Evolutionary conservation across 64 coral and sea anemone species (phyloP), one percentile per base, ranked within the genome.

Genomic region (Acropora tenuis): DNA sequence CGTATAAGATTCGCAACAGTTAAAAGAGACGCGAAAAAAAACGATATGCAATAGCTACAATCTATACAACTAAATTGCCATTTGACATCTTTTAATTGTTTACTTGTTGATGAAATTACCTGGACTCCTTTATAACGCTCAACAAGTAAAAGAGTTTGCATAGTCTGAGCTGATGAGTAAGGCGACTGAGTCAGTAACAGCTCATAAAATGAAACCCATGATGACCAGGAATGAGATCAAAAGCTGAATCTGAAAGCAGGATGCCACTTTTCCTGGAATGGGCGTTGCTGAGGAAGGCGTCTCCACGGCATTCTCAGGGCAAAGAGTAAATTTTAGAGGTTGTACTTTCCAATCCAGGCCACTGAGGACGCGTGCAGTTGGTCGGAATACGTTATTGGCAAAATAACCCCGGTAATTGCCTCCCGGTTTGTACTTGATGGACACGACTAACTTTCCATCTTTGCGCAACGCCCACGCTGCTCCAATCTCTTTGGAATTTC

Each of bases 401-500:
- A 85, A 85, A n/a, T 5, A 80, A 45, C 60, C 43, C 20, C 9
- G 3, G 44, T 0, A 2, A 18, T 84, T 84, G 8, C 82, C 82
- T 6, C 65, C 61, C 4, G 82, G 61, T 1, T 19, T 71, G 82
- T 84, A 85, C 49, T 85, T 85, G 82, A 85, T 85, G 0, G 65
- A 72, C 18, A 85, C 17, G 47, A 72, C 82, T 8, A 85, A 58
- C 43, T 45, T 85, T 2, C 47, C 48, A 65, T 85, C 82, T 69
- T 72, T 72, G 30, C 61, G 82, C 0, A 40, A 12, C 0, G 65
- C 46, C 63, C 17, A 85, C 2, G 82, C 82, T 48, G 82, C 82
- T 7, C 82, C 82, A 46, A 85, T 85, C n/a, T 85, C 41, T 85
- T n/a, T 85, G 10, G 82, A 85, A 65, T 85, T 69, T 85, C 47